These are phyloP conservation scores for Linurgus olivaceus DNA, from an alignment of 2,797 vertebrate genomes.

Conservation along the genomic window DNA sequence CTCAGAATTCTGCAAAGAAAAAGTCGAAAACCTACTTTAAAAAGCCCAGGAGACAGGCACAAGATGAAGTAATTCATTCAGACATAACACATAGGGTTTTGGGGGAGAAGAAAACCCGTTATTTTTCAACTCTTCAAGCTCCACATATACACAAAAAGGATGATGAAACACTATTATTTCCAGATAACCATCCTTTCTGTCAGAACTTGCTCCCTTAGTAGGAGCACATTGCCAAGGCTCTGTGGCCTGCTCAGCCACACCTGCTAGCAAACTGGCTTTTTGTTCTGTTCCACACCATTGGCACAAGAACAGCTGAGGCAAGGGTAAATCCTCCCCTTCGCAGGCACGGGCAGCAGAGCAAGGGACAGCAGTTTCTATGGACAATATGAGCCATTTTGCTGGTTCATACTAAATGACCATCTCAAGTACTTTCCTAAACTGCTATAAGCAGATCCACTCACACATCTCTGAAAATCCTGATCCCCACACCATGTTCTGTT, in stretches of 20 bases:
- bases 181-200: background rate
- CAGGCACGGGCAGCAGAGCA: background rate
- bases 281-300: fast-evolving
- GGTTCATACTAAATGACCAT: background rate
- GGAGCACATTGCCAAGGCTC: background rate
- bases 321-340: background rate
- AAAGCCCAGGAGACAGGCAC: background rate
- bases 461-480: background rate
- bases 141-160: background rate
- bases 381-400: background rate
- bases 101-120: fast-evolving
- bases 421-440: background rate
- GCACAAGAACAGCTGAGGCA: background rate
- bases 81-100: background rate
- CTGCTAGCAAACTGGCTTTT: background rate
- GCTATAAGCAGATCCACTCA: background rate
- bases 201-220: background rate
- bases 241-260: background rate
- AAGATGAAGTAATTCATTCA: background rate
- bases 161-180: background rate
- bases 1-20: background rate
- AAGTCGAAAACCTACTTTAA: background rate
- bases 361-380: background rate
- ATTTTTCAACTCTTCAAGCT: background rate
- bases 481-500: fast-evolving